Percentiles rank a stretch among this genome's conserved stretches.
phyloP scores from a whole-genome alignment of 2,797 vertebrate genomes.

The Rhadinocentrus ornatus region DNA sequence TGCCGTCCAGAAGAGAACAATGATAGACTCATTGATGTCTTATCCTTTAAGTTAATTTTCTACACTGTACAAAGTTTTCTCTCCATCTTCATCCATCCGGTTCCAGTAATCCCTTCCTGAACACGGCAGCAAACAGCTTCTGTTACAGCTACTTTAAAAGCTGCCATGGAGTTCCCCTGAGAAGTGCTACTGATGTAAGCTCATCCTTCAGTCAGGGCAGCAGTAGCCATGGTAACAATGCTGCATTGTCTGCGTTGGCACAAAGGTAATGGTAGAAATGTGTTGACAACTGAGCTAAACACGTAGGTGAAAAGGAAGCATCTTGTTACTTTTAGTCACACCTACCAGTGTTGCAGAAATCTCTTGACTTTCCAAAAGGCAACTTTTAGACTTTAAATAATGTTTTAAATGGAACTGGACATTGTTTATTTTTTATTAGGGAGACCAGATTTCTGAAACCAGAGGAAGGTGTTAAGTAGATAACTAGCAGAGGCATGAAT shows the following conservation, averaged over 20 bases:
- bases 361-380: neutral
- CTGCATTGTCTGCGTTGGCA: neutral
- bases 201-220: neutral
- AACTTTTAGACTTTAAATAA: neutral
- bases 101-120: too few species aligned
- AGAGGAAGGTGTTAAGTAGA: neutral
- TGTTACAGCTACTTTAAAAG: neutral
- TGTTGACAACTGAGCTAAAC: neutral
- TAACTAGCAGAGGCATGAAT: slow-evolving; percentile 30
- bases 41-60: too few species aligned
- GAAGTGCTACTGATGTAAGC: too few species aligned
- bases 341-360: too few species aligned
- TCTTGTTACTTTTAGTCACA: too few species aligned
- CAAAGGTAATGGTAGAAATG: slow-evolving; percentile 1
- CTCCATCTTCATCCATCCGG: too few species aligned
- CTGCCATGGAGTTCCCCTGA: neutral
- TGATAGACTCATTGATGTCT: neutral
- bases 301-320: neutral
- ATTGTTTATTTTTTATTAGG: neutral
- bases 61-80: too few species aligned
- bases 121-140: neutral
- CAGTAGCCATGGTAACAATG: slow-evolving; percentile 20
- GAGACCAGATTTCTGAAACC: neutral
- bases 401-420: neutral
- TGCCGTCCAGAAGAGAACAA: neutral